A percentile compares a stretch with the other conserved stretches of the same genome.
These are phyloP conservation scores for Anoplopoma fimbria DNA, from an alignment of 2,113 vertebrate genomes.

Conservation along the genomic window DNA sequence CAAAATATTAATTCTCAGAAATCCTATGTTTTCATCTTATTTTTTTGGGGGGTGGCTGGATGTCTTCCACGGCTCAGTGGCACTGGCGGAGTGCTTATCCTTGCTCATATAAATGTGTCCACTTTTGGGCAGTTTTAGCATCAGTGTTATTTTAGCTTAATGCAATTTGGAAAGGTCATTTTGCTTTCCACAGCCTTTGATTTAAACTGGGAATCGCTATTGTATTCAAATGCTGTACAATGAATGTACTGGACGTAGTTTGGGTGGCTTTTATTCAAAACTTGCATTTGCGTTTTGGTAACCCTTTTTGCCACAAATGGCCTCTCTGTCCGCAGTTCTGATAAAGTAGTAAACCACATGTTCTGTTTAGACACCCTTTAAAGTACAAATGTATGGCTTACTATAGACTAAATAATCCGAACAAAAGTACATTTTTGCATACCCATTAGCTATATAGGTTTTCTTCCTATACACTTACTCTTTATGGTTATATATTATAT, in stretches of 20 bases:
- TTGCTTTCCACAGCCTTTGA: constrained; percentile 8
- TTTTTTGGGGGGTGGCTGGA: constrained; percentile 23
- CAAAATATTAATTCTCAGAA: constrained; percentile 64
- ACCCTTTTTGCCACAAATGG: not conserved
- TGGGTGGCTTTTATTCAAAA: not conserved
- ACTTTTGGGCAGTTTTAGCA: constrained; percentile 20
- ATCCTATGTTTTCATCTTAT: constrained; percentile 26
- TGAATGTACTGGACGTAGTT: not conserved
- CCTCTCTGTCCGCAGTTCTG: not conserved
- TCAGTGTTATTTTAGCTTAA: constrained; percentile 33
- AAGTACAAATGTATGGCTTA: no score
- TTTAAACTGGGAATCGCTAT: not conserved
- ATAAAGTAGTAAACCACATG: not conserved
- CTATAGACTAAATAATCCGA: no score
- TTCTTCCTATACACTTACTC: no score
- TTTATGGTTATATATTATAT: no score
- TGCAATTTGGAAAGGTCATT: constrained; percentile 22
- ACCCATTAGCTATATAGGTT: no score
- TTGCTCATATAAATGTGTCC: constrained; percentile 24
- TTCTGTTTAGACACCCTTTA: no score
- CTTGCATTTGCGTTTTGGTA: not conserved
- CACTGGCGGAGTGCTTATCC: constrained; percentile 46
- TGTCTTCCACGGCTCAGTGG: constrained; percentile 37
- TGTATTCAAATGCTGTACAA: not conserved
- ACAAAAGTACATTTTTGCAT: no score